These are phyloP conservation scores for Lindbergichthys nudifrons DNA, from an alignment of 2,797 vertebrate genomes.

Conservation along the genomic window DNA sequence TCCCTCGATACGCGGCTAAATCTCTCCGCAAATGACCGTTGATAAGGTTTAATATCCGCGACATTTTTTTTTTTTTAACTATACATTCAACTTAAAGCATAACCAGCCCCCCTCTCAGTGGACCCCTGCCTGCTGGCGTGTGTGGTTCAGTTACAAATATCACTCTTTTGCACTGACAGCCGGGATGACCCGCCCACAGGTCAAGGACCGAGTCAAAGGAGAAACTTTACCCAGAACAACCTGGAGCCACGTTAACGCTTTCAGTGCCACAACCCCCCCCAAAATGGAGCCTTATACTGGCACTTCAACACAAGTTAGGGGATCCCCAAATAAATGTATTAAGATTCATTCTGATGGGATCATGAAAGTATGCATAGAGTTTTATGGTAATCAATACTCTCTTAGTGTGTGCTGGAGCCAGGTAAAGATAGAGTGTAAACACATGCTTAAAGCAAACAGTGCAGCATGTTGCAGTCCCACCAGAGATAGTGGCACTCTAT, in stretches of 20 bases:
- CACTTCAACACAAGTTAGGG: too few relatives aligned
- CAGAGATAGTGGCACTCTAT: not conserved
- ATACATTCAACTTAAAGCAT: conserved; percentile 14
- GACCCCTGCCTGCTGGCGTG: conserved; percentile 1
- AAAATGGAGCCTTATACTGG: not conserved
- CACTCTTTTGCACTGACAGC: conserved; percentile 29
- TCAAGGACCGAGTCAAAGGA: conserved; percentile 6
- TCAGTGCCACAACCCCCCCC: not conserved
- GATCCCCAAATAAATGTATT: too few relatives aligned
- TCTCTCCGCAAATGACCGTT: conserved; percentile 59
- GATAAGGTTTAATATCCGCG: conserved; percentile 67
- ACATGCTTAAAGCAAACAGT: not conserved
- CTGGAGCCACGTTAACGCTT: conserved; percentile 53
- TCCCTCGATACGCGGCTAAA: conserved; percentile 15
- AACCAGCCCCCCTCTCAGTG: not conserved
- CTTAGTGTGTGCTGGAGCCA: not conserved
- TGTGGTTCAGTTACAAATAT: conserved; percentile 31
- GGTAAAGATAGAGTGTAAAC: too few relatives aligned
- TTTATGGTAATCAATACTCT: not conserved
- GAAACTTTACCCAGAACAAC: conserved; percentile 37
- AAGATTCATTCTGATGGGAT: too few relatives aligned
- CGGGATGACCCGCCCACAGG: conserved; percentile 53
- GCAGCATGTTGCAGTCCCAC: not conserved
- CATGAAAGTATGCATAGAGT: too few relatives aligned
- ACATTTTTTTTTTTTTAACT: conserved; percentile 59